Evolutionary conservation across 2,797 vertebrate genomes (phyloP), one percentile per base, ranked within the genome.

Genomic region (Parauchenoglanis ngamensis): DNA sequence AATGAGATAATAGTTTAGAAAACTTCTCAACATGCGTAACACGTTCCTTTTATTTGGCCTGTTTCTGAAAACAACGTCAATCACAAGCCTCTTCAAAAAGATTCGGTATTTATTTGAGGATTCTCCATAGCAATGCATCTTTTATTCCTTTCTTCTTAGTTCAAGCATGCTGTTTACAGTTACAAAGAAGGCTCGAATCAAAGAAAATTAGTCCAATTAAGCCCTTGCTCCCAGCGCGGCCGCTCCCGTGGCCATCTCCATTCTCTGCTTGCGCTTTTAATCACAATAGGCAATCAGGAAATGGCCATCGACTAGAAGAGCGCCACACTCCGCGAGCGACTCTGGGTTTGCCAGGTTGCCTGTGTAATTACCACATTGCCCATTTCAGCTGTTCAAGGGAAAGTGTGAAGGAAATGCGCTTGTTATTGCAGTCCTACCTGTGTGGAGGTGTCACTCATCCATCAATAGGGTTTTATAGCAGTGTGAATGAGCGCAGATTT

Each of bases 251-350:
- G 87, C 87, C 86, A 87, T 65, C 83, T 81, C 68, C 79, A 25
- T 85, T 84, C 77, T 88, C 87, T 70, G 86, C 87, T 89, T 87
- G 84, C 90, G 44, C 86, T 93, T 91, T 85, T 83, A 88, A 92
- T 86, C 90, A 94, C 91, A 94, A 93, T 93, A 89, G 90, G 86
- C 89, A 93, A 94, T 94, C 92, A 94, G 40, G 65, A 85, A 90
- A 90, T 65, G 79, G 72, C 57, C 86, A 52, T 70, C 52, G 75
- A 67, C 87, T 86, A 59, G 61, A 87, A 78, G 87, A 25, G 83
- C 52, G 28, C 59, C 44, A 78, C 31, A 59, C 54, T 86, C 49
- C 75, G 44, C 13, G 75, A 79, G 56, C 78, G 57, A 87, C 86
- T 78, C 67, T 6, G 87, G 25, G 1, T n/a, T 68, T 63, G 75